Base-by-base conservation (phyloP, 2,888 invertebrate species). In the Aricia artaxerxes region DNA sequence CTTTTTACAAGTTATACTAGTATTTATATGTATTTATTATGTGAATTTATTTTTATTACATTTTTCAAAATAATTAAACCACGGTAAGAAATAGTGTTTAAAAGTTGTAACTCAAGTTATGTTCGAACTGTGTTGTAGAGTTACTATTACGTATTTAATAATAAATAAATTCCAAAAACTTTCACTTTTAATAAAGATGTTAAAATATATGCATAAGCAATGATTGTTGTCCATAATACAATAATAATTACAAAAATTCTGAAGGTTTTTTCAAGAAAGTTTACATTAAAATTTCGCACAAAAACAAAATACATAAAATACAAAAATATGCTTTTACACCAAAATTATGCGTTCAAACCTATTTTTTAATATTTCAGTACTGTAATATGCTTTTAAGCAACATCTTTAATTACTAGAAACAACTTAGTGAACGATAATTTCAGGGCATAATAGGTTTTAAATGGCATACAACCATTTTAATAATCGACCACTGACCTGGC, bases 381-480 rank as follows among this genome's bases (percentile, higher is more conserved):
- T 44, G 44, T 2, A 40, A 40, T 40, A 44, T 44, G 44, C 44
- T 44, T 40, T 7, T 44, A 44, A 44, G 44, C 9, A 44, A 44
- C 44, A 44, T 44, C 9, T 44, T 44, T 3, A 6, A 9, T 44
- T 13, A 73, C 73, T 4, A n/a, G n/a, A n/a, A 11, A 73, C 38
- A 11, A 24, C 76, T 13, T 57, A 31, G 53, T 57, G 16, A 76
- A 57, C 4, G 57, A 24, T 35, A 53, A 35, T 35, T 76, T 6
- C 35, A 35, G 5, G 4, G 57, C 57, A 76, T 57, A 38, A 76
- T 57, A 76, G 53, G 11, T 76, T 53, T 76, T 57, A 49, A 75
- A 24, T 9, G 24, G 75, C 31, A 35, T 53, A 76, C 53, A 76
- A 76, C 13, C 53, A 76, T 49, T 69, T 75, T 75, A 75, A 57